These are phyloP conservation scores for Axinella damicornis DNA, from an alignment of 37 sponge, comb jelly and placozoan species.

Conservation along the genomic window DNA sequence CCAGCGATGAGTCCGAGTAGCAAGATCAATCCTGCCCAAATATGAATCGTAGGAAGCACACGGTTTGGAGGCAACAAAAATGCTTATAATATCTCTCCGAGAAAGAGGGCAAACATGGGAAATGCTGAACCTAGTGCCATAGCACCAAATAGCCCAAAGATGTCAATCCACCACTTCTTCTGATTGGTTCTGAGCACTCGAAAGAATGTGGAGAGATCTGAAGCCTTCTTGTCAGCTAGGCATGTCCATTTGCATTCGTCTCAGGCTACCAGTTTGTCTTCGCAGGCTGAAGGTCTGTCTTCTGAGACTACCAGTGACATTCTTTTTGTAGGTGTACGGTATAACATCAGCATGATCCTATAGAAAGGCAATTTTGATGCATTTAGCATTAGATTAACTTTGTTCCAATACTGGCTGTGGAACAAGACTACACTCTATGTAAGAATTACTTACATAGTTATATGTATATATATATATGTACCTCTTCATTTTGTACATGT, in stretches of 20 bases:
- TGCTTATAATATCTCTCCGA: slow-evolving; percentile 50
- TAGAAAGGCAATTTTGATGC: too few species aligned
- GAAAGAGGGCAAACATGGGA: slow-evolving; percentile 71
- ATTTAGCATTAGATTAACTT: too few species aligned
- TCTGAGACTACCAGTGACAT: background rate
- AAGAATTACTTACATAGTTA: too few species aligned
- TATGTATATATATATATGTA: too few species aligned
- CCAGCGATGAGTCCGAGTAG: slow-evolving; percentile 41
- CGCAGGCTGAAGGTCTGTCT: too few species aligned
- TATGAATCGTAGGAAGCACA: slow-evolving; percentile 2
- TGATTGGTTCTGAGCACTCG: slow-evolving; percentile 39
- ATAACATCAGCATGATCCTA: slow-evolving; percentile 19
- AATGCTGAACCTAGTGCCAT: slow-evolving; percentile 35
- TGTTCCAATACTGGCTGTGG: too few species aligned
- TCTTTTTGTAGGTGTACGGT: background rate
- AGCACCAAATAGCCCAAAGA: slow-evolving; percentile 58
- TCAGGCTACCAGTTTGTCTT: background rate
- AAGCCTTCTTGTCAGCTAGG: slow-evolving; percentile 22
- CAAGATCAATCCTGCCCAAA: slow-evolving; percentile 38
- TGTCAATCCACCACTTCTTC: slow-evolving; percentile 53
- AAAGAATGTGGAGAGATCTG: slow-evolving; percentile 7
- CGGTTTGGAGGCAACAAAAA: background rate
- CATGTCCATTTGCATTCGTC: background rate
- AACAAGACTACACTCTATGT: too few species aligned
- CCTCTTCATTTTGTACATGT: slow-evolving; percentile 20